phyloP scores from a whole-genome alignment of 2,113 vertebrate species.

The Antechinus flavipes region DNA sequence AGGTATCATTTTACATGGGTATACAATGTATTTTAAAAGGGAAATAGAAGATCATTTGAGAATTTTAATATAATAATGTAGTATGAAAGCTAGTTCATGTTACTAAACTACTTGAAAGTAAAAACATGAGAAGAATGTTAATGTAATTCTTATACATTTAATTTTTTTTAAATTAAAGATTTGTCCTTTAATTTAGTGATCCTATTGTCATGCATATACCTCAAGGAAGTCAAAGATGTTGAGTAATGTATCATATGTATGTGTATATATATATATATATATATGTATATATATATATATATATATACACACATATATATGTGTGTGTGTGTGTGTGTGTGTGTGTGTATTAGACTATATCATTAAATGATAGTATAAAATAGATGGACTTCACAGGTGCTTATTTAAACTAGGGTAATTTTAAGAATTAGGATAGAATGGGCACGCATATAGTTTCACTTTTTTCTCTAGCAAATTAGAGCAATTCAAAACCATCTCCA shows the following conservation, averaged over 20 bases:
- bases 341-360: no score
- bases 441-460: not conserved
- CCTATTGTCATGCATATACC: not conserved
- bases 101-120: not conserved
- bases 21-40: not conserved
- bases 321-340: no score
- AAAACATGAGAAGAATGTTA: not conserved
- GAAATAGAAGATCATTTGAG: not conserved
- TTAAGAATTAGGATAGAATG: not conserved
- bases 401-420: not conserved
- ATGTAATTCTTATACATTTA: not conserved
- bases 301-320: no score
- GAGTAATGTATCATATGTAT: no score
- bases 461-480: not conserved
- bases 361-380: no score
- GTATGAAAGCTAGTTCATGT: not conserved
- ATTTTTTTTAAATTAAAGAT: not conserved
- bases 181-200: not conserved
- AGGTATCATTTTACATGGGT: not conserved
- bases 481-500: not conserved
- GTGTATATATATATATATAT: no score
- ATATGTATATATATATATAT: no score
- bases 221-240: not conserved
- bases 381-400: not conserved
- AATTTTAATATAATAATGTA: not conserved